Conservation (phyloP, 2,113 vertebrate genomes). For the Galemys pyrenaicus region DNA sequence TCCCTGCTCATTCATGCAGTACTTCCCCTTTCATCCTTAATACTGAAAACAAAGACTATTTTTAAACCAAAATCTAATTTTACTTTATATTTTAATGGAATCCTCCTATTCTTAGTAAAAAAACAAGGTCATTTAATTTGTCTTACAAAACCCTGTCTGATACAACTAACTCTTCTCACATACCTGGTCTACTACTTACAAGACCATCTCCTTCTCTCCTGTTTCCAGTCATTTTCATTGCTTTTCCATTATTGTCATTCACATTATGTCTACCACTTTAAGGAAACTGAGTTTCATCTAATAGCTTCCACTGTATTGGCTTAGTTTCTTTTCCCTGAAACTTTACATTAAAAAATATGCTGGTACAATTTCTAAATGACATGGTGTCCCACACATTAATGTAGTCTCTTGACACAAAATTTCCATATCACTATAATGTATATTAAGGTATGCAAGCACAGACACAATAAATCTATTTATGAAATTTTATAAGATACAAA, state of each 20-base stretch:
- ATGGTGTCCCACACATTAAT: not conserved
- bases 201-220: not conserved
- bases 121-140: not conserved
- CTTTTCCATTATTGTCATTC: not conserved
- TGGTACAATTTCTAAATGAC: not conserved
- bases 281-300: not conserved
- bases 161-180: not conserved
- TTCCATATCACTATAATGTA: not conserved
- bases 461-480: not conserved
- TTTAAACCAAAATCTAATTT: conserved; percentile 11
- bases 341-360: not conserved
- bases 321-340: not conserved
- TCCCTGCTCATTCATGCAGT: not conserved
- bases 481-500: not conserved
- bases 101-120: not conserved
- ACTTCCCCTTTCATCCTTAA: not conserved
- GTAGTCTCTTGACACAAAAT: not conserved
- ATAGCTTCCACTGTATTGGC: not conserved
- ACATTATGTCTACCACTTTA: not conserved
- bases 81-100: not conserved
- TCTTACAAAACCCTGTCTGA: not conserved
- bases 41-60: not conserved
- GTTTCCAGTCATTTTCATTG: not conserved
- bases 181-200: not conserved
- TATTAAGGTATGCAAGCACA: not conserved